These are phyloP conservation scores for Tichodroma muraria DNA, from an alignment of 2,113 vertebrate species.

Conservation along the genomic window DNA sequence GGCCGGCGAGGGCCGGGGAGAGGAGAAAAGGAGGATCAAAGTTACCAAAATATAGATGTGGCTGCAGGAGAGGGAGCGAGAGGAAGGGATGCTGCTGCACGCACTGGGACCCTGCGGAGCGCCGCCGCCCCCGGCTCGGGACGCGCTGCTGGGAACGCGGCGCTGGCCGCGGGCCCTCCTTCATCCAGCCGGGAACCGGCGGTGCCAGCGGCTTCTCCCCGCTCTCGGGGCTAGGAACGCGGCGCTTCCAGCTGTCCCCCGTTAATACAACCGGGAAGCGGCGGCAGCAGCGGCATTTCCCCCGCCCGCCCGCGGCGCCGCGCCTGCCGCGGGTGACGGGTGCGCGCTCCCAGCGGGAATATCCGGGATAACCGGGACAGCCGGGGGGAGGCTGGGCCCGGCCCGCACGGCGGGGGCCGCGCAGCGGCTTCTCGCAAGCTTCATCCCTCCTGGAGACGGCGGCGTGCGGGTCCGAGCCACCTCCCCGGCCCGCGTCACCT, in stretches of 20 bases:
- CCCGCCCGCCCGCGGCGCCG: neutral
- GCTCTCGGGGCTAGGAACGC: neutral
- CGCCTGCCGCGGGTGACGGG: neutral
- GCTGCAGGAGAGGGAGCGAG: neutral
- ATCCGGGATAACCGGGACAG: neutral
- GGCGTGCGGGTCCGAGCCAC: neutral
- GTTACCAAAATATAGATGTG: neutral
- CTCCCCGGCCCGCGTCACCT: neutral
- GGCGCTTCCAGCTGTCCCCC: neutral
- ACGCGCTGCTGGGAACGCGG: neutral
- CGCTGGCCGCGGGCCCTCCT: neutral
- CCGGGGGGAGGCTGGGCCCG: neutral
- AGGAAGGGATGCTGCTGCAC: neutral
- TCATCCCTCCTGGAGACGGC: neutral
- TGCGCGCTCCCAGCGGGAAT: neutral
- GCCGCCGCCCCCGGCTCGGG: neutral
- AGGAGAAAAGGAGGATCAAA: slow-evolving; percentile 47
- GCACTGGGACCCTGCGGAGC: neutral
- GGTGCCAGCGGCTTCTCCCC: neutral
- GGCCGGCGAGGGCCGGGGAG: neutral
- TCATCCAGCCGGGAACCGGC: neutral
- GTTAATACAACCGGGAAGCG: too few species aligned
- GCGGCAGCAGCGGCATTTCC: neutral
- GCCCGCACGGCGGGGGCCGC: neutral
- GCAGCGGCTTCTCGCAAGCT: neutral